These are phyloP conservation scores for Hyperoplus immaculatus DNA, from an alignment of 2,797 vertebrate genomes.

Conservation along the genomic window DNA sequence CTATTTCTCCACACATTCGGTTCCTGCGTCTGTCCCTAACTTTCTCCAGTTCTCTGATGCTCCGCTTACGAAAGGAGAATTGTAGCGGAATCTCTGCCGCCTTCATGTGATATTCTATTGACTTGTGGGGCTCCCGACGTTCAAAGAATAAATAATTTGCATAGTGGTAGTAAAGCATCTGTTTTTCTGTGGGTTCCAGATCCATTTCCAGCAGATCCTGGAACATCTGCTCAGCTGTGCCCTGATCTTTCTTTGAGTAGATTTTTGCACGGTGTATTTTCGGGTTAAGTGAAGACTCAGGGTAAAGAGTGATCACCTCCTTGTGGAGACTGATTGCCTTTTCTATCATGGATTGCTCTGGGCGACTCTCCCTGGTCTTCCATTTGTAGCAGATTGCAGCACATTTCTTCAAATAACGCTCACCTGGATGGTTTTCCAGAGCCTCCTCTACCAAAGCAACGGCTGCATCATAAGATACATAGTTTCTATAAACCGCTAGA, in stretches of 20 bases:
- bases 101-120: conserved; percentile 29
- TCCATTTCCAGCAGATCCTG: conserved; percentile 30
- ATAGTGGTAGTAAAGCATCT: conserved; percentile 56
- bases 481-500: conserved; percentile 26
- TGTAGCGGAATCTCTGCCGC: background rate
- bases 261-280: conserved; percentile 48
- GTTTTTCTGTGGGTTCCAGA: conserved; percentile 46
- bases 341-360: background rate
- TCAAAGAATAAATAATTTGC: conserved; percentile 21
- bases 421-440: conserved; percentile 51
- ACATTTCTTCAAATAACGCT: conserved; percentile 62
- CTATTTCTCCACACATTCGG: background rate
- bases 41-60: conserved; percentile 9
- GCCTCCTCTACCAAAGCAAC: conserved; percentile 58
- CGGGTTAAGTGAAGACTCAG: conserved; percentile 9
- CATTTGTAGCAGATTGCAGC: conserved; percentile 58
- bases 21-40: rapidly evolving
- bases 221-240: conserved; percentile 44
- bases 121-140: rapidly evolving
- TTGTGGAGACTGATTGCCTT: conserved; percentile 39
- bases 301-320: conserved; percentile 66
- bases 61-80: background rate
- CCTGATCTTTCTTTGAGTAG: background rate
- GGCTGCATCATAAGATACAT: conserved; percentile 36
- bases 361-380: background rate